Percentiles rank a stretch among this genome's conserved stretches.
These are phyloP conservation scores for Solenodon paradoxus DNA, from an alignment of 2,113 vertebrate genomes.

Conservation along the genomic window DNA sequence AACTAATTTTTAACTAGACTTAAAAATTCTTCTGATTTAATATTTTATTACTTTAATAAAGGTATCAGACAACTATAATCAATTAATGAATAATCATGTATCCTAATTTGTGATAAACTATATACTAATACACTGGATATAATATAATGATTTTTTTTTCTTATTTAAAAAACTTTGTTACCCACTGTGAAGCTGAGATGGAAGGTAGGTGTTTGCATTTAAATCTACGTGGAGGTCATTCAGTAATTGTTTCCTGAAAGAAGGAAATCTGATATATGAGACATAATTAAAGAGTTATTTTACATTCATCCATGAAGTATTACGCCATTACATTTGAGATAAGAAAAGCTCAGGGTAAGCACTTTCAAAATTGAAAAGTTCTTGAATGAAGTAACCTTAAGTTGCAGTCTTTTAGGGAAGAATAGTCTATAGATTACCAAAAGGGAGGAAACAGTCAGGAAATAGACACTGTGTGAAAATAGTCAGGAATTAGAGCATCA, in stretches of 20 bases:
- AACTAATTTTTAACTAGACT: neutral
- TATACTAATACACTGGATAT: neutral
- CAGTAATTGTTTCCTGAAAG: neutral
- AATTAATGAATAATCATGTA: neutral
- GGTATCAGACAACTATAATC: neutral
- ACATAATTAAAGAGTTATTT: neutral
- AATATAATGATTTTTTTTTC: neutral
- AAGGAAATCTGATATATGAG: neutral
- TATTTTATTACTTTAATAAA: conserved; percentile 40
- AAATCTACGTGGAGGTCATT: neutral
- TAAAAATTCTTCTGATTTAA: neutral
- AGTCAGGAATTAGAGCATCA: accelerated
- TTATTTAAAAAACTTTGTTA: neutral
- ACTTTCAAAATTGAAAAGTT: neutral
- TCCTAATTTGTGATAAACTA: neutral
- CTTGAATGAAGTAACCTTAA: neutral
- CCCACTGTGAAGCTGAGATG: neutral
- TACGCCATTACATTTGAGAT: neutral
- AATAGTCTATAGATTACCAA: neutral
- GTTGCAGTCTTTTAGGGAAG: neutral
- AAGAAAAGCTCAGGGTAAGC: neutral
- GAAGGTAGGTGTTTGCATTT: neutral
- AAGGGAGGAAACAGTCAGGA: neutral
- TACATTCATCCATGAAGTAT: neutral
- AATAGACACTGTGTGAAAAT: neutral